Evolutionary conservation across 2,888 invertebrate species (phyloP).

Genomic region (Imbricaverruca yamaguchii): DNA sequence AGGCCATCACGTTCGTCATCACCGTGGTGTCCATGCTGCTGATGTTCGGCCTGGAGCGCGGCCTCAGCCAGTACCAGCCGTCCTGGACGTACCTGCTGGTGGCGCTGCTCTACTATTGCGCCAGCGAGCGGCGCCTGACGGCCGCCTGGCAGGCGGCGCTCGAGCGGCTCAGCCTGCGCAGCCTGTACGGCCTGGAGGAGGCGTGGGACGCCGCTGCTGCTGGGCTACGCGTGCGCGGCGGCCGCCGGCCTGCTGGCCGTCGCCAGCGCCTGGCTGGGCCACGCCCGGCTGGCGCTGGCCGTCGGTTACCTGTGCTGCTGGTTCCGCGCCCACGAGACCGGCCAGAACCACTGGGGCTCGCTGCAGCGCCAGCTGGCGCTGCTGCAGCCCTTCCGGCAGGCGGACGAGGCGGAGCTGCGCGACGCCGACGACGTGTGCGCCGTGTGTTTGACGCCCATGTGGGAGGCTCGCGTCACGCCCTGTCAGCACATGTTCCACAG

Average conservation of each 20-base stretch:
- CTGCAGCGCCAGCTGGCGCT: constrained; percentile 53
- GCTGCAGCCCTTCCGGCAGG: constrained; percentile 39
- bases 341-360: constrained; percentile 47
- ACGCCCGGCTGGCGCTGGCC: constrained; percentile 52
- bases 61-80: constrained; percentile 63
- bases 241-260: constrained; percentile 27
- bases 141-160: constrained; percentile 52
- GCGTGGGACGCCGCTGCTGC: constrained; percentile 55
- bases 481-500: constrained; percentile 74
- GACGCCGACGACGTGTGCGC: constrained; percentile 69
- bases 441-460: constrained; percentile 63
- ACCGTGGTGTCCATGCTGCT: constrained; percentile 67
- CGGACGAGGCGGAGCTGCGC: constrained; percentile 57
- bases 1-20: constrained; percentile 68
- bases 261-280: constrained; percentile 40
- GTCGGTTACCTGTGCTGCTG: constrained; percentile 58
- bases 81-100: constrained; percentile 56
- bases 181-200: constrained; percentile 61
- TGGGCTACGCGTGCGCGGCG: constrained; percentile 35
- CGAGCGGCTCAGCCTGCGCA: constrained; percentile 57
- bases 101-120: constrained; percentile 61
- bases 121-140: constrained; percentile 62
- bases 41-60: constrained; percentile 66
- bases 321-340: constrained; percentile 42
- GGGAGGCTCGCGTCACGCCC: constrained; percentile 63